A percentile compares a stretch with the other conserved stretches of the same genome.
Conservation (phyloP, 2,113 vertebrate genomes). For the Formicarius rufipectus region DNA sequence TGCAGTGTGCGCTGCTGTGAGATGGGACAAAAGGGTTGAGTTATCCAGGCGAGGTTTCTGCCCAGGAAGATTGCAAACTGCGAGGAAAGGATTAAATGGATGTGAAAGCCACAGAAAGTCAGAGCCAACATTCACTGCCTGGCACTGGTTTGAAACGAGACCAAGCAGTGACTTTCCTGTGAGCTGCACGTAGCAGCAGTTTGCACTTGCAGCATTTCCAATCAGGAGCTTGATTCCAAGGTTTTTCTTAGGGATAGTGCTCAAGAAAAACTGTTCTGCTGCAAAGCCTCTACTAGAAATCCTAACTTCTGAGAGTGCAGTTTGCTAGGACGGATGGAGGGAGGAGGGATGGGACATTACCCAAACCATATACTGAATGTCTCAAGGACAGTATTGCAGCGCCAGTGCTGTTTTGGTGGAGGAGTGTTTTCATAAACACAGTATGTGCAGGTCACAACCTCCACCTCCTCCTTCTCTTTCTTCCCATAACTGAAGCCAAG, state of each 20-base stretch:
- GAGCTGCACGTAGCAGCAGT: rapidly evolving
- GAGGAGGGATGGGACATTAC: neutral
- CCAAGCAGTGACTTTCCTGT: neutral
- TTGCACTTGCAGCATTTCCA: neutral
- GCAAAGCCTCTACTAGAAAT: neutral
- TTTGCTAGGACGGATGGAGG: neutral
- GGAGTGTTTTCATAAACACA: constrained; percentile 36
- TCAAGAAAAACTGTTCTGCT: neutral
- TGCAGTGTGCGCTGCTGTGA: neutral
- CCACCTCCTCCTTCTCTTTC: constrained; percentile 29
- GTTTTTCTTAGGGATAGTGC: neutral
- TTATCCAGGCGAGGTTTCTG: neutral
- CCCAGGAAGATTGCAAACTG: neutral
- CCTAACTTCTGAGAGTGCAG: neutral
- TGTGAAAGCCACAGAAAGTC: neutral
- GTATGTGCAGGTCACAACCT: constrained; percentile 25
- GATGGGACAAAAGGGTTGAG: neutral
- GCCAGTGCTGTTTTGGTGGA: neutral
- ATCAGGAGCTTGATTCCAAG: neutral
- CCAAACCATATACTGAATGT: neutral
- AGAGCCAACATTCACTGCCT: neutral
- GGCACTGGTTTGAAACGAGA: neutral
- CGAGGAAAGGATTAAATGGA: neutral
- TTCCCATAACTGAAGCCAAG: constrained; percentile 38
- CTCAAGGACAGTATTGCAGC: neutral